Base-by-base conservation (phyloP, 2,797 vertebrate species). In the Centroberyx gerrardi region DNA sequence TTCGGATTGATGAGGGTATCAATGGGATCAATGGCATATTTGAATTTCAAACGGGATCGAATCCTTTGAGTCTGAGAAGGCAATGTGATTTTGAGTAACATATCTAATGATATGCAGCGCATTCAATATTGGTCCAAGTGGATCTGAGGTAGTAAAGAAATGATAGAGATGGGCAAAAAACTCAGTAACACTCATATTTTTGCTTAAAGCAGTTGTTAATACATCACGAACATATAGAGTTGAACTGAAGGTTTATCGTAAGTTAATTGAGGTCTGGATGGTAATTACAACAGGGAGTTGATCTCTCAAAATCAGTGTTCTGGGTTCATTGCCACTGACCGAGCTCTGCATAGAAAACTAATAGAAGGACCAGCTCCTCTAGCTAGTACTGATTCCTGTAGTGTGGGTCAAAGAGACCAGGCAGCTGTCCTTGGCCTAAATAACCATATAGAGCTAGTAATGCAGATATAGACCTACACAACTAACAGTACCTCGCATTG, bases 221-320 rank as follows among this genome's bases (percentile, higher is more conserved):
- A 76, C 73, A 72, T 83, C 64, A 82, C 67, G 87, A 87, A 86
- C 76, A 85, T 70, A 85, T 62, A 80, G 76, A 81, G 72, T 62
- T 83, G 78, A 87, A 72, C 55, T 63, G 49, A 27, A 59, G 76
- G 72, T 87, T 89, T 84, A 46, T 66, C 72, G 58, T 62, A 72
- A 88, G 84, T 88, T 91, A 92, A 92, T 92, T 90, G 87, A 90
- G 84, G 90, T 91, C 83, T 77, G 68, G n/a, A 44, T 69, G 80
- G 63, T 88, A 88, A 90, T 88, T 91, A 84, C 82, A 88, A 60
- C 27, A 58, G 72, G 55, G 81, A 90, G 79, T 72, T 82, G 83
- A 91, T 88, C 75, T 77, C 54, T 81, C 71, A 55, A 75, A 74
- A 69, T 78, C 78, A 71, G 60, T 51, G 63, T 42, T 79, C 22